Evolutionary conservation across 2,113 vertebrate species (phyloP), one percentile per base, ranked within the genome.

Genomic region (Lagopus leucura): DNA sequence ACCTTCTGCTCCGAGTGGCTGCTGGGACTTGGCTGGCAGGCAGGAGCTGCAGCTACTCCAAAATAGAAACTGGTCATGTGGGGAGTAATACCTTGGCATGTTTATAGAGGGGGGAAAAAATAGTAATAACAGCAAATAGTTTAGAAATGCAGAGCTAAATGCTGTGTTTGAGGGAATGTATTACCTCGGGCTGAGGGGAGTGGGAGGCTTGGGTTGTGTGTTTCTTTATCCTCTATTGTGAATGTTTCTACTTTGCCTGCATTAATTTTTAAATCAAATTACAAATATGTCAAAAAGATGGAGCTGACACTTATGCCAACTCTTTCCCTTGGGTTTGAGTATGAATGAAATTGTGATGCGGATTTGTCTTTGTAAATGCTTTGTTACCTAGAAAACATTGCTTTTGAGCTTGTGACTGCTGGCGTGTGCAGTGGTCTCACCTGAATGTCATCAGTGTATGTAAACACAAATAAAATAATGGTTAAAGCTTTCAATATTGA

Each of bases 31-130:
- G 72, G 50, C 43, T 73, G 91, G 89, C 74, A 82, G 88, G 93
- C 77, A 14, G 80, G 95, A 96, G 96, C 86, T 94, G 66, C 81
- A 86, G 70, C 79, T 95, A 77, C 94, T 91, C 92, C 96, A 97
- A 86, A 97, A 96, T 34, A 97, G 93, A 90, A 89, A 36, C 86
- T 67, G 66, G 28, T 89, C 50, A 87, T 90, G 88, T 91, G 60
- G 76, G 91, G 91, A 84, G 74, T 83, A 93, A 90, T 71, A 60
- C 89, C 30, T 36, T 24, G 76, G 30, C 19, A 2, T 58, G 70
- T 61, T 58, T 72, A 63, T 54, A 86, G 78, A 86, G 78, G 42
- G 55, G 55, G 4, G 8, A n/a, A n/a, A 57, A 61, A 76, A 3
- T 43, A 66, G 48, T 82, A 82, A 85, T 82, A 75, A 48, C 72